A percentile compares a stretch with the other conserved stretches of the same genome.
phyloP scores from a whole-genome alignment of 2,888 invertebrate species.

The Congeria kusceri region DNA sequence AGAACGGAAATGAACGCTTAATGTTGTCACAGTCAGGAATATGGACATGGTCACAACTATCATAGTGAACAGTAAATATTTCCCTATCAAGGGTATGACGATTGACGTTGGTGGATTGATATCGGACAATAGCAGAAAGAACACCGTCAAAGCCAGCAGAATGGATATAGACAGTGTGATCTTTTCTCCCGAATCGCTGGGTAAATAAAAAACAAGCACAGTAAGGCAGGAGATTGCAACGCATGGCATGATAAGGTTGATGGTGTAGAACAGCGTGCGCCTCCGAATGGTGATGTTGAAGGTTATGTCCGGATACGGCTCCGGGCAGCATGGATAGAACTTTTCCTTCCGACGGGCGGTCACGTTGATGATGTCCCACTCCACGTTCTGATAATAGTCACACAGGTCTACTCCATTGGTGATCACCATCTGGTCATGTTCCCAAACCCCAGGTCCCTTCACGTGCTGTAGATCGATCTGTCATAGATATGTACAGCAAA shows the following conservation, averaged over 20 bases:
- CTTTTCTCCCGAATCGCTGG: constrained; percentile 99
- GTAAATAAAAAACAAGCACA: constrained; percentile 97
- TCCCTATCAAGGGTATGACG: constrained; percentile 97
- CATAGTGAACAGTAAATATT: constrained; percentile 97
- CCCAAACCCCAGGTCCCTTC: constrained; percentile 9
- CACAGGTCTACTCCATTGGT: constrained; percentile 81
- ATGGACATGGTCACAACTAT: constrained; percentile 97
- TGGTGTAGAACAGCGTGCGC: constrained; percentile 95
- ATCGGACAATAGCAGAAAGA: constrained; percentile 98
- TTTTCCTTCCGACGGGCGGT: constrained; percentile 84
- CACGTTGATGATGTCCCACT: constrained; percentile 88
- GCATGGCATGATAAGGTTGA: constrained; percentile 97
- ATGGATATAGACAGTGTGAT: constrained; percentile 98
- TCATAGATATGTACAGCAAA: not conserved
- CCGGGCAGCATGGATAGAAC: constrained; percentile 87
- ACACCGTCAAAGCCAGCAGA: constrained; percentile 98
- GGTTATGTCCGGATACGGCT: constrained; percentile 85
- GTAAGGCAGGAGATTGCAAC: constrained; percentile 98
- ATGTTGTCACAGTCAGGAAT: constrained; percentile 97
- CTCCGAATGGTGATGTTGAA: constrained; percentile 84
- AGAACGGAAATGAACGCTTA: constrained; percentile 98
- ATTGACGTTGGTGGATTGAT: constrained; percentile 99
- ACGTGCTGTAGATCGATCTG: constrained; percentile 43
- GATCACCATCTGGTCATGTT: constrained; percentile 27
- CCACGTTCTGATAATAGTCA: constrained; percentile 82